Percentiles rank a stretch among this genome's conserved stretches.
These are phyloP conservation scores for Ephestia elutella DNA, from an alignment of 1,140 invertebrate species.

Conservation along the genomic window DNA sequence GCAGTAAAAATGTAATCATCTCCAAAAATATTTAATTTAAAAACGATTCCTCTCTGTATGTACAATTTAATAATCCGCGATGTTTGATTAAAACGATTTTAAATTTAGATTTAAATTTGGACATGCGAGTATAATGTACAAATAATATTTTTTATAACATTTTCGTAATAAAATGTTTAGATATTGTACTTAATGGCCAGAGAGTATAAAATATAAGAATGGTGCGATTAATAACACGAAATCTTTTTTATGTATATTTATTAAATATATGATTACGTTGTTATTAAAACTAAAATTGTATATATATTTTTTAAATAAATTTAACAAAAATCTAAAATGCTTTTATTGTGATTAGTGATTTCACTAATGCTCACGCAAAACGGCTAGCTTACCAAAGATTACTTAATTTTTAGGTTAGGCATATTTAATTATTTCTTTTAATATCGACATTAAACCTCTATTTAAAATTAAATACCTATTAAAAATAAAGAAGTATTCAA, in stretches of 20 bases:
- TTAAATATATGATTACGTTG: conserved; percentile 4
- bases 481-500: neutral
- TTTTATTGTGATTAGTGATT: conserved; percentile 15
- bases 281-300: conserved; percentile 7
- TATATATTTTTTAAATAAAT: neutral
- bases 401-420: neutral
- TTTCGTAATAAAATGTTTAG: too few species aligned
- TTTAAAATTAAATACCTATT: neutral
- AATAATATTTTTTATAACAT: neutral
- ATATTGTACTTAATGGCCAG: too few species aligned
- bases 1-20: too few species aligned
- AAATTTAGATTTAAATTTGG: too few species aligned
- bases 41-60: too few species aligned
- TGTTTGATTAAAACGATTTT: too few species aligned
- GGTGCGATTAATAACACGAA: conserved; percentile 6
- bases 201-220: neutral
- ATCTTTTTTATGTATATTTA: conserved; percentile 6
- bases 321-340: conserved; percentile 13
- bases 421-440: neutral
- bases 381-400: conserved; percentile 66
- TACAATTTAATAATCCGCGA: too few species aligned
- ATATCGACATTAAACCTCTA: neutral
- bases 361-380: conserved; percentile 40
- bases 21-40: too few species aligned
- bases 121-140: neutral